Conservation (phyloP, 2,888 invertebrate genomes). For the Heliconius sara region DNA sequence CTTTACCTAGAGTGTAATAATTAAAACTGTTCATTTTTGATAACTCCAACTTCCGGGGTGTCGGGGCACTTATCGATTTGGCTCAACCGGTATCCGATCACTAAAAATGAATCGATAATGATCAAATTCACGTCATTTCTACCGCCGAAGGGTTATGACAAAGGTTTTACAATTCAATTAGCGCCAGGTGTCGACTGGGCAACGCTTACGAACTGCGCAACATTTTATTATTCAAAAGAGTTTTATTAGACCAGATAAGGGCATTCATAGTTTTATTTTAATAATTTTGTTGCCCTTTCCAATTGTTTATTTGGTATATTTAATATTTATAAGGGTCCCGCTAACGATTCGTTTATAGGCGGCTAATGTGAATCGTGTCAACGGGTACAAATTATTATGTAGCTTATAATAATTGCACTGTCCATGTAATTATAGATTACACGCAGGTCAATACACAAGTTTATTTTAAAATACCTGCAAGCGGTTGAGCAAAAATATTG, state of each 20-base stretch:
- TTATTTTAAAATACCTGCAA: slow-evolving; percentile 32
- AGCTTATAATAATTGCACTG: slow-evolving; percentile 39
- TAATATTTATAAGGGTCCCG: slow-evolving; percentile 48
- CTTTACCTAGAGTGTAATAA: background rate
- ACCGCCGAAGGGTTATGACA: slow-evolving; percentile 78
- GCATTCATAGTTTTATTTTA: slow-evolving; percentile 66
- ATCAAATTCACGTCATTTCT: slow-evolving; percentile 75
- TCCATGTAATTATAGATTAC: slow-evolving; percentile 47
- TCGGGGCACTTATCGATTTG: slow-evolving; percentile 49
- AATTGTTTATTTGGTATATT: slow-evolving; percentile 50
- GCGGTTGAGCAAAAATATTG: slow-evolving; percentile 25
- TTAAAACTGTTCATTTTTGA: slow-evolving; percentile 4
- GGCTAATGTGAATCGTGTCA: slow-evolving; percentile 46
- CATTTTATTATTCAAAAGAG: slow-evolving; percentile 69
- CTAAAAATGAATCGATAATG: slow-evolving; percentile 72
- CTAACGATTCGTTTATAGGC: slow-evolving; percentile 52
- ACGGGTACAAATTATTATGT: slow-evolving; percentile 46
- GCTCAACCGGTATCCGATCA: slow-evolving; percentile 63
- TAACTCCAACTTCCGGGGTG: slow-evolving; percentile 19
- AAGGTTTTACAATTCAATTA: slow-evolving; percentile 83
- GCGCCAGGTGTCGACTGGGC: slow-evolving; percentile 76
- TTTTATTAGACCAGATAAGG: slow-evolving; percentile 64
- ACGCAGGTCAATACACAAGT: slow-evolving; percentile 35
- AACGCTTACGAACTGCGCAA: slow-evolving; percentile 64
- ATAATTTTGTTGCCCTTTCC: slow-evolving; percentile 54